A percentile compares a stretch with the other conserved stretches of the same genome.
Conservation (phyloP, 2,888 invertebrate genomes). For the Pasiphila rectangulata region DNA sequence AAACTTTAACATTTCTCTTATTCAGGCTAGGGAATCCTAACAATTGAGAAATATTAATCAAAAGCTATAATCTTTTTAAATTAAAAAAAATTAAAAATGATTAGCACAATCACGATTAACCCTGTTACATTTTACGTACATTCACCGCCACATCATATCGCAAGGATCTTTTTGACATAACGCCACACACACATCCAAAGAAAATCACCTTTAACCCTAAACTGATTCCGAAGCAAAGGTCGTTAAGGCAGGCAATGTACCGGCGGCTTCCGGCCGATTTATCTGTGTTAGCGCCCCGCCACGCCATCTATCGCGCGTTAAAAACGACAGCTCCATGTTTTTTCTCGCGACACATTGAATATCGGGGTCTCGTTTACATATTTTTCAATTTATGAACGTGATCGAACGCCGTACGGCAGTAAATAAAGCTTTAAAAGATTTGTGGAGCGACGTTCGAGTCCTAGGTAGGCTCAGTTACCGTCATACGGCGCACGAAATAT, state of each 20-base stretch:
- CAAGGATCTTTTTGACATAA: conserved; percentile 42
- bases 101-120: neutral
- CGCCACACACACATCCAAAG: conserved; percentile 44
- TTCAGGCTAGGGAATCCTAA: no score
- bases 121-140: neutral
- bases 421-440: conserved; percentile 56
- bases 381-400: conserved; percentile 66
- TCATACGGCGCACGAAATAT: conserved; percentile 20
- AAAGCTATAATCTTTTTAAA: no score
- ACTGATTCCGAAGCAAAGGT: conserved; percentile 69
- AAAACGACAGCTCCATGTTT: conserved; percentile 73
- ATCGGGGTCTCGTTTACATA: conserved; percentile 65
- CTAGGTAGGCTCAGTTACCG: conserved; percentile 32
- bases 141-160: conserved; percentile 20
- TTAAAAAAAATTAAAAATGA: no score
- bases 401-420: conserved; percentile 50
- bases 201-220: conserved; percentile 74
- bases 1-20: no score
- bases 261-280: conserved; percentile 71
- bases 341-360: conserved; percentile 66
- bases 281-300: conserved; percentile 54
- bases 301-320: conserved; percentile 65
- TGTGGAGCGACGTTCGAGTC: conserved; percentile 35
- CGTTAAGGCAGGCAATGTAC: conserved; percentile 76
- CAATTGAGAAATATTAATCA: no score